These are phyloP conservation scores for Hirundo rustica DNA, from an alignment of 2,797 vertebrate species.

Conservation along the genomic window DNA sequence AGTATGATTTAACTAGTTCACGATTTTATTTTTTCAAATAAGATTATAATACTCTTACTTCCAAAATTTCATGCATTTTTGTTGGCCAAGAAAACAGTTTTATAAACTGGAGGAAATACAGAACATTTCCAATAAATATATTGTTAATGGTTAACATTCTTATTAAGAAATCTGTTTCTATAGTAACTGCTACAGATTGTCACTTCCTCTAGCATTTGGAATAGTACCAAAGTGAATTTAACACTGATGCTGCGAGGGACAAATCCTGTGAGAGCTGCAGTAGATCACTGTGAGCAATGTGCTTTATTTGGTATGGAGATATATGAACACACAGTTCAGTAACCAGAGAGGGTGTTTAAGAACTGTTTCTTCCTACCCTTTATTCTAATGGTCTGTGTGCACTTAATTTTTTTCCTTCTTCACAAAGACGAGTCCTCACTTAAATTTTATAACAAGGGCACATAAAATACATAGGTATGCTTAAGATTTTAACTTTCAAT, in stretches of 20 bases:
- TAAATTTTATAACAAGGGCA: neutral
- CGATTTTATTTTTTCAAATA: neutral
- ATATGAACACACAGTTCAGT: neutral
- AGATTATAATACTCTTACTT: neutral
- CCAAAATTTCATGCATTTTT: neutral
- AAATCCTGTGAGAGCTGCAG: conserved; percentile 7
- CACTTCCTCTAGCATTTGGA: conserved; percentile 18
- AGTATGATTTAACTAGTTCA: neutral
- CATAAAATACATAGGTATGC: neutral
- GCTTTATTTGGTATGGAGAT: conserved; percentile 34
- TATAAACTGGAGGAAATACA: neutral
- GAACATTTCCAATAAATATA: neutral
- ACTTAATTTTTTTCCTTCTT: neutral
- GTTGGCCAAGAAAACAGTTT: neutral
- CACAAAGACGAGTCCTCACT: neutral
- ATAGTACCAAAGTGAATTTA: conserved; percentile 47
- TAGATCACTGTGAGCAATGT: neutral
- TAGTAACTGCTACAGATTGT: conserved; percentile 37
- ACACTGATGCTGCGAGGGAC: neutral
- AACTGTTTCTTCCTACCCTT: neutral
- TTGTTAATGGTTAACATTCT: neutral
- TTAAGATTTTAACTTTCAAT: neutral
- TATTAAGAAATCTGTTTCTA: conserved; percentile 46
- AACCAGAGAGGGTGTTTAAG: neutral
- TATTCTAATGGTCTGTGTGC: neutral